Conservation (phyloP, 2,113 vertebrate genomes). For the Aldabrachelys gigantea region DNA sequence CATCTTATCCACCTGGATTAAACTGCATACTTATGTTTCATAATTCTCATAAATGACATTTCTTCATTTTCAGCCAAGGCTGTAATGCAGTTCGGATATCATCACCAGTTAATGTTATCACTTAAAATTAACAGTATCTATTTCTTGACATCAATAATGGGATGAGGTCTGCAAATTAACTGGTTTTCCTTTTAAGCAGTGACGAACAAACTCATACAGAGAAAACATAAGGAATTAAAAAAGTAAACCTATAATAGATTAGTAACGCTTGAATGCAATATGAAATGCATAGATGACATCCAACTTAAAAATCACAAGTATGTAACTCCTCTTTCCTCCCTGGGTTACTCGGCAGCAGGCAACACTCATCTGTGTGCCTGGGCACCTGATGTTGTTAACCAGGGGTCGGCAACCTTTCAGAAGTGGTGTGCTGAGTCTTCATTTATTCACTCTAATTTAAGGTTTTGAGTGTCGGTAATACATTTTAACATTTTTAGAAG, state of each 20-base stretch:
- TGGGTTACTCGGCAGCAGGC: too few relatives aligned
- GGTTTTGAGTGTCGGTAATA: too few relatives aligned
- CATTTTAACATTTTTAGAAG: too few relatives aligned
- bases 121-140: background rate
- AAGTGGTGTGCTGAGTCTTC: too few relatives aligned
- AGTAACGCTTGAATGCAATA: background rate
- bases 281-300: background rate
- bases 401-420: too few relatives aligned
- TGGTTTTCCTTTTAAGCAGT: background rate
- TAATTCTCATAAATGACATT: background rate
- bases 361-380: too few relatives aligned
- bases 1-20: fast-evolving
- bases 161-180: background rate
- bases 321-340: too few relatives aligned
- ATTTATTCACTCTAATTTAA: too few relatives aligned
- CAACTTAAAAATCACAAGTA: background rate
- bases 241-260: background rate
- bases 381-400: too few relatives aligned
- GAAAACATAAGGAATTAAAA: background rate
- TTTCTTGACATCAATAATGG: background rate
- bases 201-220: background rate
- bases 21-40: background rate
- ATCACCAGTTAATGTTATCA: background rate
- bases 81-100: background rate
- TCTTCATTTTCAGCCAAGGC: background rate